These are phyloP conservation scores for Telenomus remus DNA, from an alignment of 1,140 invertebrate species.

Conservation along the genomic window DNA sequence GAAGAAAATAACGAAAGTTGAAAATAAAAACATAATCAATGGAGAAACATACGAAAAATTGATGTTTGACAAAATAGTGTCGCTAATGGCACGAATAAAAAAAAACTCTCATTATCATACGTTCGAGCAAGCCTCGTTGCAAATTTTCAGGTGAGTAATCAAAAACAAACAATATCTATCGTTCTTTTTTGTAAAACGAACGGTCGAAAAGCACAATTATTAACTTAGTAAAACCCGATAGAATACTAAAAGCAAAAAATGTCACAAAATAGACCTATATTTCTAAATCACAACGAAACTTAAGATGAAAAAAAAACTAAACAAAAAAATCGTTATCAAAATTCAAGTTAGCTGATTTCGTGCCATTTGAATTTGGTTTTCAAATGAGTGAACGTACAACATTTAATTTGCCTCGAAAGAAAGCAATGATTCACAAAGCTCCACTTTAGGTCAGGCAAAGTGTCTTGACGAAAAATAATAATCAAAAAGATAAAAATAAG, in stretches of 20 bases:
- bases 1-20: neutral
- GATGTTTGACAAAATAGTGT: conserved; percentile 23
- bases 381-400: conserved; percentile 16
- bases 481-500: conserved; percentile 8
- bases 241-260: neutral
- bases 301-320: conserved; percentile 2
- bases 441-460: conserved; percentile 37
- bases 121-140: conserved; percentile 69
- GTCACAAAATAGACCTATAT: too few species aligned
- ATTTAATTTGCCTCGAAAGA: conserved; percentile 50
- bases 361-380: conserved; percentile 25
- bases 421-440: conserved; percentile 24
- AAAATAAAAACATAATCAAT: neutral
- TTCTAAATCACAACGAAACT: too few species aligned
- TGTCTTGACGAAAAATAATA: conserved; percentile 5
- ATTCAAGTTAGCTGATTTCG: conserved; percentile 25
- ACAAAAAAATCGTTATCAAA: conserved; percentile 10
- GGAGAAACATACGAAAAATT: conserved; percentile 3
- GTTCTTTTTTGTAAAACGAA: conserved; percentile 61
- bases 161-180: conserved; percentile 65
- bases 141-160: conserved; percentile 70
- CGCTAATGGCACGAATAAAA: conserved; percentile 41
- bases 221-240: neutral
- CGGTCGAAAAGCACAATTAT: neutral
- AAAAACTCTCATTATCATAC: conserved; percentile 59